Conservation (phyloP, 1,140 invertebrate species). For the Aphaenogaster rudis region DNA sequence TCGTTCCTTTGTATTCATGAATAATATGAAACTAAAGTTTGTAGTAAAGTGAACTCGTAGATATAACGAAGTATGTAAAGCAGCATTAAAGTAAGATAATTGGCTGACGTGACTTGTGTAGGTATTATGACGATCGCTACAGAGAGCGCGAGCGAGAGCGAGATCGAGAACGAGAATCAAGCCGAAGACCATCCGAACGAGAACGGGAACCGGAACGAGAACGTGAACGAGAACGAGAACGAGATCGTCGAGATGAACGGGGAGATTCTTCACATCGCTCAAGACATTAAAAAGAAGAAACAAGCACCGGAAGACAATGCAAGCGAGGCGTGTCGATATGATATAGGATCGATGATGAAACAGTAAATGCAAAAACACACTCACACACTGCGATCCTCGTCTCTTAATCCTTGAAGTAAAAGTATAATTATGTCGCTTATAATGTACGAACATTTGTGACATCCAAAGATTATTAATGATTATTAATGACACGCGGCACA, state of each 20-base stretch:
- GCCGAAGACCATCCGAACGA: constrained; percentile 85
- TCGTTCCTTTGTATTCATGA: constrained; percentile 36
- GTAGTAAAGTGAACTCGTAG: constrained; percentile 36
- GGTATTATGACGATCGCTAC: constrained; percentile 94
- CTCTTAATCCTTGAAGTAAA: constrained; percentile 27
- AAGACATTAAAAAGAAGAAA: constrained; percentile 87
- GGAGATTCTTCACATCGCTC: constrained; percentile 90
- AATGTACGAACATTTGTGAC: constrained; percentile 28
- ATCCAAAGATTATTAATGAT: constrained; percentile 39
- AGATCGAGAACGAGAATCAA: constrained; percentile 86
- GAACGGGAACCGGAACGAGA: constrained; percentile 90
- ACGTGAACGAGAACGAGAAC: constrained; percentile 89
- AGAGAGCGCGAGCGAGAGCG: constrained; percentile 89
- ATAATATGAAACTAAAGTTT: constrained; percentile 32
- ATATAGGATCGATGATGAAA: constrained; percentile 14
- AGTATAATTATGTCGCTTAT: constrained; percentile 23
- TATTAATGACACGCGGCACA: neutral
- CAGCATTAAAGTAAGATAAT: constrained; percentile 80
- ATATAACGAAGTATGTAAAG: constrained; percentile 57
- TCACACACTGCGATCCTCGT: neutral
- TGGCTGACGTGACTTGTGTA: constrained; percentile 84
- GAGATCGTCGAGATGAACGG: constrained; percentile 90
- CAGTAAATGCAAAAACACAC: constrained; percentile 6
- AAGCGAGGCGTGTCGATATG: neutral
- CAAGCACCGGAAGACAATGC: constrained; percentile 9